Evolutionary conservation across 2,113 vertebrate species (phyloP), one percentile per base, ranked within the genome.

Genomic region (Oryzias celebensis): DNA sequence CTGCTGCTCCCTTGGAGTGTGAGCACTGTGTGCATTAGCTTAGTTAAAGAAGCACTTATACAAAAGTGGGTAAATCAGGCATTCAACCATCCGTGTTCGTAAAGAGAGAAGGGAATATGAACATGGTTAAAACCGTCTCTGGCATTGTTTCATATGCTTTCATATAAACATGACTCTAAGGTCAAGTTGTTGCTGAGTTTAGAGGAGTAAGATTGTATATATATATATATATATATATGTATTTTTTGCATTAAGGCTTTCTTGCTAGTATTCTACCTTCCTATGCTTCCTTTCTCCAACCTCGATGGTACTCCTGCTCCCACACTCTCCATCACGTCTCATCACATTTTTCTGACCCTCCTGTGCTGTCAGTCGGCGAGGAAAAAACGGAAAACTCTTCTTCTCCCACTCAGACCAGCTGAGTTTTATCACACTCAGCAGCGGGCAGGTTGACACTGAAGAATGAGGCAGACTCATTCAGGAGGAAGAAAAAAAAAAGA

Each of bases 101-200:
- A 31, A 23, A 42, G 13, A 14, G 26, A 42, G 13, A 13, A 15
- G 31, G n/a, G 36, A 44, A 60, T 12, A 20, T 14, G 76, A 74
- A 75, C 78, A 67, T 68, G 65, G 61, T 62, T 61, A 62, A 78
- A 76, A 18, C 41, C 13, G 20, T 62, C 56, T 54, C 64, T 66
- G 50, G 80, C 54, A 54, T 36, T 18, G 14, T 52, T 65, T 73
- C 54, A 75, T 59, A 23, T 42, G 46, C 58, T 47, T 59, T 68
- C 22, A n/a, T 58, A 52, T 69, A 83, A 86, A 88, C 80, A 77
- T n/a, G 52, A 75, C 55, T 73, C 61, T 20, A 15, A 57, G 66
- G 65, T 78, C 71, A 77, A 74, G 74, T 57, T 48, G 52, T 62
- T 16, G 18, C 58, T 64, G 74, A 75, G 71, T 76, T 47, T 71